Evolutionary conservation across 2,113 vertebrate genomes (phyloP), one percentile per base, ranked within the genome.

Genomic region (Urocolius indicus): DNA sequence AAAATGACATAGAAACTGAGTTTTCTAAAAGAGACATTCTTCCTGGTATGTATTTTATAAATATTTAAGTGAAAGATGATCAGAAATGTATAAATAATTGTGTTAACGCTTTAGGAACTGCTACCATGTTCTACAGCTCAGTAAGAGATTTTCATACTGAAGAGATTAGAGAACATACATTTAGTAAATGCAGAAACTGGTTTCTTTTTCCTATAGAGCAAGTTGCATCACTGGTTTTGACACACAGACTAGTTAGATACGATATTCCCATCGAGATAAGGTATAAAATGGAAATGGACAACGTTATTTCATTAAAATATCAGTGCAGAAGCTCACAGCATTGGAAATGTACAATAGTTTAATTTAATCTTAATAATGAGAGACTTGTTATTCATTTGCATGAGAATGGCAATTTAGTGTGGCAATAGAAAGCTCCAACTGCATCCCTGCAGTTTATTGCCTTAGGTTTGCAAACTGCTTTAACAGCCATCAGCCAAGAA

Each of bases 401-500:
- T 97, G 93, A 98, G 98, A 98, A 98, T 97, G 97, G 89, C 97
- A 97, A 97, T 97, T 98, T 97, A 95, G 88, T 84, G 81, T 94
- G 94, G 94, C 83, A 77, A 93, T 73, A 90, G 43, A 92, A 96
- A 94, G 76, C 93, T 97, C 92, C 91, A 67, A 92, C 97, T 97
- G 97, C 97, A 97, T 98, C 98, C 92, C 81, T 97, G 91, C 97
- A 97, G 95, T 97, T 98, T 97, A 98, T 97, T 91, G 96, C 96
- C 98, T 98, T 97, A 92, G 97, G 97, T 98, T 98, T 98, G 96
- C 97, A 98, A 98, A 98, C 97, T 97, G 98, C 97, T 98, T 99
- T 97, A 97, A 98, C 98, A 98, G 98, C 98, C 98, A 98, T 98
- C 97, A 99, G 98, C 98, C 97, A 98, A 98, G 98, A 98, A 98